These are phyloP conservation scores for Lepidocyrtinus sp. DNA, from an alignment of 2,888 invertebrate genomes.

Conservation along the genomic window DNA sequence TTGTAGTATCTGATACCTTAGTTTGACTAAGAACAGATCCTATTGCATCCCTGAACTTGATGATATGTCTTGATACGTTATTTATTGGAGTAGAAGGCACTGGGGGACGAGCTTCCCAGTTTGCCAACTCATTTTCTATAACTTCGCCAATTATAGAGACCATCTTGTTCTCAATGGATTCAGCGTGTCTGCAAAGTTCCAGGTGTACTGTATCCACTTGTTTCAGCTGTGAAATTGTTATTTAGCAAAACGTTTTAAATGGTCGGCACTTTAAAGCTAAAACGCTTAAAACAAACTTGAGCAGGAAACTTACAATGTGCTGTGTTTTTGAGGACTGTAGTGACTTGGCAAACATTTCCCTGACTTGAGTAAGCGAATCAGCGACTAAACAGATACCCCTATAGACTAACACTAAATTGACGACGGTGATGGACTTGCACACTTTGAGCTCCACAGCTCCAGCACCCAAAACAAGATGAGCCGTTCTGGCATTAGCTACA, in stretches of 20 bases:
- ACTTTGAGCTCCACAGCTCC: constrained; percentile 97
- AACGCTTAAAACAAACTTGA: too few species aligned
- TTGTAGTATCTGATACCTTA: constrained; percentile 58
- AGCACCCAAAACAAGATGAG: constrained; percentile 95
- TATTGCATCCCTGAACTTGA: constrained; percentile 69
- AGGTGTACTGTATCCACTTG: constrained; percentile 81
- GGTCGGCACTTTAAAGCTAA: not conserved
- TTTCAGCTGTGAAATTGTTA: constrained; percentile 61
- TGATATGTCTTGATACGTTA: constrained; percentile 79
- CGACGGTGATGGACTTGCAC: constrained; percentile 93
- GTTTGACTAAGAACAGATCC: constrained; percentile 66
- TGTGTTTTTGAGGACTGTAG: constrained; percentile 67
- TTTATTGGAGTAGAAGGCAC: constrained; percentile 93
- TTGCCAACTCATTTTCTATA: constrained; percentile 83
- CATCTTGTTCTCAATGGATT: constrained; percentile 93
- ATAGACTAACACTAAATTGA: constrained; percentile 90
- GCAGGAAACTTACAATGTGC: constrained; percentile 67
- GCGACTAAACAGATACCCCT: constrained; percentile 84
- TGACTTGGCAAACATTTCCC: constrained; percentile 63
- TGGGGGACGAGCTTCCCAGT: constrained; percentile 96
- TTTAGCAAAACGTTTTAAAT: not conserved
- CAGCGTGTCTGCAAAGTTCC: constrained; percentile 89
- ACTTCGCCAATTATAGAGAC: constrained; percentile 90
- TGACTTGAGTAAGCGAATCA: constrained; percentile 63
- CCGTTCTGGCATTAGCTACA: constrained; percentile 89